Evolutionary conservation across 2,113 vertebrate species (phyloP).

Genomic region (Rhinopithecus roxellana): DNA sequence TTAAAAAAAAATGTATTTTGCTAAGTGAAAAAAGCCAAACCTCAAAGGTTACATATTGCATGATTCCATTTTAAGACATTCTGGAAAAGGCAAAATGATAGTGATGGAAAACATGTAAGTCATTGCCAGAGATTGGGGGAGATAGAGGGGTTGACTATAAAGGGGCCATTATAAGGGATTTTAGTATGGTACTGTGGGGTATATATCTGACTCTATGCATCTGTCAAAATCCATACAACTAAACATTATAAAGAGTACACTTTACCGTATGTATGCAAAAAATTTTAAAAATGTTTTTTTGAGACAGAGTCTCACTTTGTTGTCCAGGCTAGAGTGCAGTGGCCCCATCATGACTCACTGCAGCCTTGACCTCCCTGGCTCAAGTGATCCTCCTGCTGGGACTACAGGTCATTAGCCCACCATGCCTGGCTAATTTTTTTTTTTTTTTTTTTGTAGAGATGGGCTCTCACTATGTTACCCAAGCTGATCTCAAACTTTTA

Average conservation of each 20-base stretch:
- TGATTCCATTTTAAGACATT: background rate
- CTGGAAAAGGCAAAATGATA: background rate
- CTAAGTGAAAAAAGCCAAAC: background rate
- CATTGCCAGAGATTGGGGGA: background rate
- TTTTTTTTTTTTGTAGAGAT: no score
- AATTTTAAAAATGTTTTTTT: no score
- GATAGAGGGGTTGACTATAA: background rate
- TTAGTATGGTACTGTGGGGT: background rate
- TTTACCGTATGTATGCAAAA: background rate
- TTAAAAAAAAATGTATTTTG: background rate
- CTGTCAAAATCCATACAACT: background rate
- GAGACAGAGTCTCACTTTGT: no score
- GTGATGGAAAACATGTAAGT: background rate
- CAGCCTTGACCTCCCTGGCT: no score
- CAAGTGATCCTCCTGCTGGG: no score
- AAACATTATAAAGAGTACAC: background rate
- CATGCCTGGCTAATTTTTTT: no score
- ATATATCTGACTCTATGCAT: background rate
- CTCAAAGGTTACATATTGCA: background rate
- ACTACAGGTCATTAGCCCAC: no score
- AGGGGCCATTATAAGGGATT: background rate
- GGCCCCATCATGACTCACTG: no score
- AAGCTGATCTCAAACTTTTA: no score
- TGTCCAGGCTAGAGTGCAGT: no score
- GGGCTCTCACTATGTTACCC: no score